Evolutionary conservation across 2,888 invertebrate genomes (phyloP), one percentile per base, ranked within the genome.

Genomic region (Vanessa cardui): DNA sequence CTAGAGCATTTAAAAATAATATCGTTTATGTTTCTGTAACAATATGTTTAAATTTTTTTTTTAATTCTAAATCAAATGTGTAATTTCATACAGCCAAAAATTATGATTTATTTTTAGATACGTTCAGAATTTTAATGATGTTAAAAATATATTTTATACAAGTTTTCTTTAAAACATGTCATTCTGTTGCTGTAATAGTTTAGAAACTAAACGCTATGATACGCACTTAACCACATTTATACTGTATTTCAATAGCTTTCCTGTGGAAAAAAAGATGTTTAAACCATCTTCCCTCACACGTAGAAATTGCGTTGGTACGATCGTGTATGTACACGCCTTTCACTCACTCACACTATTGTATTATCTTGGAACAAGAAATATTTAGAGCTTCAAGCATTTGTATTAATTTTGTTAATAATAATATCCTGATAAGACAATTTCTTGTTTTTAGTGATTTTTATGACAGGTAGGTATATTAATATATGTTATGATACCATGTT

Each of bases 291-390:
- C 83, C 87, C 89, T n/a, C 83, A 83, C 77, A 88, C 90, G 71
- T 33, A 3, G 20, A 72, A 2, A 62, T 16, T 21, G 75, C 76
- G 81, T 87, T 71, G 60, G 60, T 82, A 90, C 82, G 74, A 64
- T 56, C 70, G 69, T 83, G 80, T 92, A 77, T 67, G 80, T 83
- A 90, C 67, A 88, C 77, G 83, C 85, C 91, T 91, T 91, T 92
- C 90, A 86, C 89, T 87, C 76, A 83, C 89, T 47, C 83, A 84
- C 78, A 88, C 83, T 69, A 52, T 0, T 26, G 66, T 64, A 44
- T 66, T 67, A 71, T 33, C 64, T 47, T 66, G 9, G 81, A 76
- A 86, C 70, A 82, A 56, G 21, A 74, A 79, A 72, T 70, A 20
- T 15, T 3, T 83, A 65, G 87, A 88, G 87, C 74, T 20, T 78